A percentile compares a stretch with the other conserved stretches of the same genome.
These are phyloP conservation scores for Euplexia lucipara DNA, from an alignment of 2,888 invertebrate species.

Conservation along the genomic window DNA sequence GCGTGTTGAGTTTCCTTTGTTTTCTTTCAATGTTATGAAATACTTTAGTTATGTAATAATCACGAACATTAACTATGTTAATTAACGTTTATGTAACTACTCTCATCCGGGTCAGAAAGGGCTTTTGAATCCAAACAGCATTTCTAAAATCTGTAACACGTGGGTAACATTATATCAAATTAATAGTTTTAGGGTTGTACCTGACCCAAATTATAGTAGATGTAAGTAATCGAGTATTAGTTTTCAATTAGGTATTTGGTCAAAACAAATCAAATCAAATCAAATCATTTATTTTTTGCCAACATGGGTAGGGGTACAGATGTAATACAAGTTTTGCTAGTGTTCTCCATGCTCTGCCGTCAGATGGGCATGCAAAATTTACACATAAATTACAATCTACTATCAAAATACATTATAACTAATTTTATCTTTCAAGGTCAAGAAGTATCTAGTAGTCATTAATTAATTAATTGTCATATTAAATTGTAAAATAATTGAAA, in stretches of 20 bases:
- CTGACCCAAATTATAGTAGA: not conserved
- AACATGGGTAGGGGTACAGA: too few relatives aligned
- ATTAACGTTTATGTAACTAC: conserved; percentile 14
- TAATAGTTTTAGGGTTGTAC: not conserved
- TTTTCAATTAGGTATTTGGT: conserved; percentile 18
- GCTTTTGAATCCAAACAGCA: not conserved
- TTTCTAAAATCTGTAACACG: not conserved
- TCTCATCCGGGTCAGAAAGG: conserved; percentile 5
- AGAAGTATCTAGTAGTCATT: too few relatives aligned
- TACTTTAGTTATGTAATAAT: conserved; percentile 35
- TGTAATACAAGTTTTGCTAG: too few relatives aligned
- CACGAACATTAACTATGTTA: conserved; percentile 10
- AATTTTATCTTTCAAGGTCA: too few relatives aligned
- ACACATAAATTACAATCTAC: too few relatives aligned
- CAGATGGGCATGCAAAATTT: too few relatives aligned
- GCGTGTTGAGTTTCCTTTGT: conserved; percentile 40
- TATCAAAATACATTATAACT: too few relatives aligned
- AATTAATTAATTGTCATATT: too few relatives aligned
- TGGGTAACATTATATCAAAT: not conserved
- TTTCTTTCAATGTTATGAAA: conserved; percentile 38
- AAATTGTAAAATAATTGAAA: too few relatives aligned
- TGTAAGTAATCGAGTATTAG: not conserved
- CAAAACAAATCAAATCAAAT: too few relatives aligned
- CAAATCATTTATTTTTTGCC: too few relatives aligned
- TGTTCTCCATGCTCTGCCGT: too few relatives aligned